phyloP scores from a whole-genome alignment of 2,888 invertebrate species.

The Himalopsyche kuldschensis region DNA sequence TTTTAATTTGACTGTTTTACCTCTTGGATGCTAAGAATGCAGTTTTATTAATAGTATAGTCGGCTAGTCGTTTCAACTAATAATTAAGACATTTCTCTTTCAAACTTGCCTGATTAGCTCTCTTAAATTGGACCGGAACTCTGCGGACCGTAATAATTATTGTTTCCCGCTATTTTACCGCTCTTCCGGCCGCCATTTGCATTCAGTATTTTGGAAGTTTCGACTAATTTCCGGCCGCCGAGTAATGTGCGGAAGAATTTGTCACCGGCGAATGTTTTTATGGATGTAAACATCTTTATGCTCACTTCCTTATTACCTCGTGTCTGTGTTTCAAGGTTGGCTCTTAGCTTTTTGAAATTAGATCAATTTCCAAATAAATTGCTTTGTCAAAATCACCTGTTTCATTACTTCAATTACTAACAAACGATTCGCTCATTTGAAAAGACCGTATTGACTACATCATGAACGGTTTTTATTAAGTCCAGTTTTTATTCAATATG shows the following conservation, averaged over 20 bases:
- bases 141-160: not conserved
- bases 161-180: not conserved
- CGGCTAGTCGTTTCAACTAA: not conserved
- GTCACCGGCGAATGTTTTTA: not conserved
- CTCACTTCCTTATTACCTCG: not conserved
- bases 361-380: too few species aligned
- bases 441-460: too few species aligned
- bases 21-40: not conserved
- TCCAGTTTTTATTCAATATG: too few species aligned
- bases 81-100: not conserved
- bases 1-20: not conserved
- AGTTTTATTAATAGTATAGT: not conserved
- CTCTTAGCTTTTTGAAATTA: too few species aligned
- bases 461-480: too few species aligned
- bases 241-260: not conserved
- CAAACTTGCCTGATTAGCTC: not conserved
- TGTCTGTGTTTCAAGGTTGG: too few species aligned
- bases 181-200: not conserved
- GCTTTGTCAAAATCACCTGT: too few species aligned
- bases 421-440: too few species aligned
- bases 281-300: not conserved
- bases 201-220: not conserved
- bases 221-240: not conserved
- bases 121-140: not conserved
- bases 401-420: too few species aligned